Evolutionary conservation across 2,113 vertebrate species (phyloP), one percentile per base, ranked within the genome.

Genomic region (Pomatostomus ruficeps): DNA sequence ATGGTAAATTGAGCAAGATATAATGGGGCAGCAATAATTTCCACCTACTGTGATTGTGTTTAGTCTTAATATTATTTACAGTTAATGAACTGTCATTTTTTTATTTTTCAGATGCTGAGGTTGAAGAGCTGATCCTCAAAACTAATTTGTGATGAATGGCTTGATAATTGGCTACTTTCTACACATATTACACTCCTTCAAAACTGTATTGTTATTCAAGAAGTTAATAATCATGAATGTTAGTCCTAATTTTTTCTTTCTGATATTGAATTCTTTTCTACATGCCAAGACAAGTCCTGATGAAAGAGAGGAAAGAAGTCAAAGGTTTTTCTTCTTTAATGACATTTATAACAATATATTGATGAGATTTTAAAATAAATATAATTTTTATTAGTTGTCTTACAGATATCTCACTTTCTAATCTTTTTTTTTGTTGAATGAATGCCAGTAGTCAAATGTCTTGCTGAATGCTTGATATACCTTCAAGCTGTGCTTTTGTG

Each of bases 81-180:
- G 75, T 35, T 94, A 90, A 90, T 80, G 40, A 91, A 77, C 57
- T 86, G 75, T n/a, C 11, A 21, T 77, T 74, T 89, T 88, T 93
- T 51, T 89, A 54, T 95, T 94, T 97, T 96, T 93, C 88, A 96
- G 95, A 65, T 86, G 63, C 43, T 52, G 59, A 77, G 20, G 14
- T 80, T 91, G 94, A 92, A 93, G 68, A 93, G 23, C n/a, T 91
- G 76, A 79, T 95, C 51, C 35, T 95, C 67, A 93, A 36, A 93
- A 51, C 10, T 58, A 31, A 49, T 66, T 58, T 82, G 26, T 85
- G 57, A 88, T 91, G 46, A 93, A 80, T 77, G 21, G 14, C 51
- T 90, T 94, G 33, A 43, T 89, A 77, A 88, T 14, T 77, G 78
- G 10, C 62, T 15, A 31, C 54, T 77, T 91, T 65, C 35, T 77